phyloP scores from a whole-genome alignment of 1,140 invertebrate species.

The Parasteatoda tepidariorum region DNA sequence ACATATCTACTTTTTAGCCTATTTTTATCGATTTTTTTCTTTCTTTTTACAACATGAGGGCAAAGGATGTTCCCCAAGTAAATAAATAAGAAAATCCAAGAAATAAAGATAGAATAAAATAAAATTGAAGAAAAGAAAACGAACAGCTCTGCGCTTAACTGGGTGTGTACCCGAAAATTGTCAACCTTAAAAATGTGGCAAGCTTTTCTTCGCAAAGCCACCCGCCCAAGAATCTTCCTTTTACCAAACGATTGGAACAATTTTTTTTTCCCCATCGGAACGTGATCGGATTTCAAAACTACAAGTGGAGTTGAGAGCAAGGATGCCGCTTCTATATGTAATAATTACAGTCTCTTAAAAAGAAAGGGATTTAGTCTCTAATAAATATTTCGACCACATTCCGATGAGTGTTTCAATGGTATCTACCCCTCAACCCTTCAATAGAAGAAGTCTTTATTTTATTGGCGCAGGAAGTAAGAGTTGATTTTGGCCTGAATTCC shows the following conservation, averaged over 20 bases:
- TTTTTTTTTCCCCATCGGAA: neutral
- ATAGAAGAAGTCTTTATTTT: too few relatives aligned
- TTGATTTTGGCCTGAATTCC: too few relatives aligned
- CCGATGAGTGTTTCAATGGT: constrained; percentile 10
- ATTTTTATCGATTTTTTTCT: neutral
- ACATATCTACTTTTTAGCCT: neutral
- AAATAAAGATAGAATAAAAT: constrained; percentile 15
- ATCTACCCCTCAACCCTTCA: constrained; percentile 3
- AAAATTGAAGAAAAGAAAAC: constrained; percentile 2
- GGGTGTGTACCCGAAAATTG: constrained; percentile 58
- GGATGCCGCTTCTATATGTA: constrained; percentile 7
- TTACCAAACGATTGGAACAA: constrained; percentile 21
- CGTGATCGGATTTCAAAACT: constrained; percentile 26
- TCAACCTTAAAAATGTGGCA: constrained; percentile 55
- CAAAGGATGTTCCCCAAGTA: neutral
- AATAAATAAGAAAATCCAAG: constrained; percentile 37
- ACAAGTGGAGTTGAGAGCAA: neutral
- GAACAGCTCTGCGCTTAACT: constrained; percentile 10
- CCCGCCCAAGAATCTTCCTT: constrained; percentile 22
- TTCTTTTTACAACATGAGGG: constrained; percentile 19
- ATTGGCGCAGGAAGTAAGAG: too few relatives aligned
- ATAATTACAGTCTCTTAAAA: constrained; percentile 27
- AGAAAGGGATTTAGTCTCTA: neutral
- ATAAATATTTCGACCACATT: constrained; percentile 40
- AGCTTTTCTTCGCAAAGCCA: neutral